Conservation (phyloP, 2,113 vertebrate species). For the Taxidea taxus region DNA sequence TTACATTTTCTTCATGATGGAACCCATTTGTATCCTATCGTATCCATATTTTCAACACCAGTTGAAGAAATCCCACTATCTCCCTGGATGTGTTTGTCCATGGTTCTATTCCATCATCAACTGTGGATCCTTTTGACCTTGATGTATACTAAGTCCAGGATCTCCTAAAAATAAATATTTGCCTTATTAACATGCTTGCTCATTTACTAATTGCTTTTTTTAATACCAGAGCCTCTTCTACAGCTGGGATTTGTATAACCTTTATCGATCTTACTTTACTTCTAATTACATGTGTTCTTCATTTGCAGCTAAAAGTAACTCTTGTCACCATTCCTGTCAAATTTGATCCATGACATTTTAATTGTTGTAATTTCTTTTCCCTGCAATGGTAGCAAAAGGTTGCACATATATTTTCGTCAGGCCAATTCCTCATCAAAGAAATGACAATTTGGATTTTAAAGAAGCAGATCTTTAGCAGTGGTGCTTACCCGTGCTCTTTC, state of each 20-base stretch:
- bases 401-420: slow-evolving; percentile 11
- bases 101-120: not conserved
- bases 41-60: not conserved
- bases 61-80: not conserved
- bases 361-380: slow-evolving; percentile 62
- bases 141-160: not conserved
- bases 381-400: not conserved
- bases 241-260: slow-evolving; percentile 57
- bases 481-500: not conserved
- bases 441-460: not conserved
- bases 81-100: not conserved
- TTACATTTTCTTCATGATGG: not conserved
- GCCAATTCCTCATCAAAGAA: not conserved
- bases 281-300: slow-evolving; percentile 65
- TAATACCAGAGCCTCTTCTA: not conserved
- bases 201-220: slow-evolving; percentile 58
- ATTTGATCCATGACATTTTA: slow-evolving; percentile 61
- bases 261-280: slow-evolving; percentile 56
- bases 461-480: not conserved
- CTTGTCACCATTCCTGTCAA: slow-evolving; percentile 60
- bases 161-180: slow-evolving; percentile 65
- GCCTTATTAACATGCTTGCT: slow-evolving; percentile 56
- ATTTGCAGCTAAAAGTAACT: slow-evolving; percentile 53
- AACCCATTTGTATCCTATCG: not conserved
- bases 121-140: not conserved